phyloP scores from a whole-genome alignment of 2,888 invertebrate genomes.

The Drosophila robusta region DNA sequence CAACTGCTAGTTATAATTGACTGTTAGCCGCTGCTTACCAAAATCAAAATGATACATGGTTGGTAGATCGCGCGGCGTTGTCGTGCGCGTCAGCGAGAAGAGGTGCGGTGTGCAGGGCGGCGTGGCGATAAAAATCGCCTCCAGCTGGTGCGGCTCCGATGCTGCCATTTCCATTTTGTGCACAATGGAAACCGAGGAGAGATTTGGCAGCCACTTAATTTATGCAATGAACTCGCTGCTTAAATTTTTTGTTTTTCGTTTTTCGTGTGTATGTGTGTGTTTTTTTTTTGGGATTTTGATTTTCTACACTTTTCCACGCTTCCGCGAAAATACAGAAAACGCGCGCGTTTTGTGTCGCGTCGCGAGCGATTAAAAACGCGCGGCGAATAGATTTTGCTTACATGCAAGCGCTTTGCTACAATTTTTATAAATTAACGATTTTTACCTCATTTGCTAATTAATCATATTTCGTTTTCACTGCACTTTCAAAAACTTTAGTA shows the following conservation, averaged over 20 bases:
- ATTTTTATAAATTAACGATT: conserved; percentile 64
- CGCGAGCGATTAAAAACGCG: conserved; percentile 67
- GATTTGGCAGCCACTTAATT: conserved; percentile 45
- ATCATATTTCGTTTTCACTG: conserved; percentile 81
- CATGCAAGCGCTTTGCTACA: conserved; percentile 63
- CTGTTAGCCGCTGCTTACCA: conserved; percentile 53
- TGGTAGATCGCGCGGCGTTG: conserved; percentile 78
- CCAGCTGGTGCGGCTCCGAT: conserved; percentile 59
- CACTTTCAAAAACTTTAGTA: conserved; percentile 77
- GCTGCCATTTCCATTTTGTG: conserved; percentile 48
- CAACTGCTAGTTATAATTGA: conserved; percentile 12
- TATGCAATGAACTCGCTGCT: conserved; percentile 66
- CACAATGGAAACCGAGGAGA: conserved; percentile 24
- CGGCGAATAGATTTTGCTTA: conserved; percentile 48
- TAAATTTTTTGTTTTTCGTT: conserved; percentile 18
- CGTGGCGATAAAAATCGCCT: conserved; percentile 66
- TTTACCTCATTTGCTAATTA: conserved; percentile 70
- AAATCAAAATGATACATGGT: conserved; percentile 81
- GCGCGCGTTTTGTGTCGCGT: conserved; percentile 61
- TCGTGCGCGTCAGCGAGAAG: conserved; percentile 66
- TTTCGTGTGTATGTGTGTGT: not conserved
- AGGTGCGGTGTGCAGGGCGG: conserved; percentile 62
- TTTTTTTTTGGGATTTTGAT: conserved; percentile 1
- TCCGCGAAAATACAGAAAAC: conserved; percentile 36
- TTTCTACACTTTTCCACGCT: conserved; percentile 20